These are phyloP conservation scores for Caenorhabditis briggsae DNA, from an alignment of 1,140 invertebrate genomes.

Conservation along the genomic window DNA sequence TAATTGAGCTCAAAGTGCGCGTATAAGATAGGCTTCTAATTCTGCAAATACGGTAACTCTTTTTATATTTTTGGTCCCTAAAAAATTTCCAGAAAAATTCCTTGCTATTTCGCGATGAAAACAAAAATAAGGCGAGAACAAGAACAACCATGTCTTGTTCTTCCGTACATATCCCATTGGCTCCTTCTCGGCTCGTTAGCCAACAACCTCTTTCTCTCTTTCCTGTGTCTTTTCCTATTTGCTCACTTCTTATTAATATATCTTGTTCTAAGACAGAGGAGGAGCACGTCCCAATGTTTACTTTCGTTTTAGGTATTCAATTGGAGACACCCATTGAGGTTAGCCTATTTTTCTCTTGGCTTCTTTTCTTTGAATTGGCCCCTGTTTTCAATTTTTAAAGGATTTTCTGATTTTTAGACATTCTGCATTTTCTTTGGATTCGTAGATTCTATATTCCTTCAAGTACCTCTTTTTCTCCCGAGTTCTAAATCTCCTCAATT, in stretches of 20 bases:
- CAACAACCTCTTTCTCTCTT: not conserved
- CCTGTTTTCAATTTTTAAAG: not conserved
- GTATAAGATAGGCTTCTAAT: too few relatives aligned
- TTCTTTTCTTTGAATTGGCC: slow-evolving; percentile 3
- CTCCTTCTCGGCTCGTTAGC: not conserved
- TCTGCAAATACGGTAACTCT: too few relatives aligned
- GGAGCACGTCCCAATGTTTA: slow-evolving; percentile 10
- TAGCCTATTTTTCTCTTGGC: not conserved
- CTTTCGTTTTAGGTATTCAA: slow-evolving; percentile 47
- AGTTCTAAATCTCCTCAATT: not conserved
- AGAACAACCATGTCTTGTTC: slow-evolving; percentile 20
- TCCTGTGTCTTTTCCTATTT: slow-evolving; percentile 4
- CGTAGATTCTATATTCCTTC: not conserved
- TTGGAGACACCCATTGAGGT: not conserved
- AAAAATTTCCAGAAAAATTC: not conserved
- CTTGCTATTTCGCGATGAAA: not conserved
- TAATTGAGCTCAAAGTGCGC: too few relatives aligned
- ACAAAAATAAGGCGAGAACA: slow-evolving; percentile 48
- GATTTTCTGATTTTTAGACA: not conserved
- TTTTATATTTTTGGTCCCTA: too few relatives aligned
- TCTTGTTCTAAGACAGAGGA: slow-evolving; percentile 16
- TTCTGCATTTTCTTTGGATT: too few relatives aligned
- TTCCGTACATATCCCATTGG: slow-evolving; percentile 2
- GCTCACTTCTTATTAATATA: slow-evolving; percentile 55
- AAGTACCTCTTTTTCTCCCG: not conserved